Evolutionary conservation across 2,113 vertebrate species (phyloP), one percentile per base, ranked within the genome.

Genomic region (Toxotes jaculatrix): DNA sequence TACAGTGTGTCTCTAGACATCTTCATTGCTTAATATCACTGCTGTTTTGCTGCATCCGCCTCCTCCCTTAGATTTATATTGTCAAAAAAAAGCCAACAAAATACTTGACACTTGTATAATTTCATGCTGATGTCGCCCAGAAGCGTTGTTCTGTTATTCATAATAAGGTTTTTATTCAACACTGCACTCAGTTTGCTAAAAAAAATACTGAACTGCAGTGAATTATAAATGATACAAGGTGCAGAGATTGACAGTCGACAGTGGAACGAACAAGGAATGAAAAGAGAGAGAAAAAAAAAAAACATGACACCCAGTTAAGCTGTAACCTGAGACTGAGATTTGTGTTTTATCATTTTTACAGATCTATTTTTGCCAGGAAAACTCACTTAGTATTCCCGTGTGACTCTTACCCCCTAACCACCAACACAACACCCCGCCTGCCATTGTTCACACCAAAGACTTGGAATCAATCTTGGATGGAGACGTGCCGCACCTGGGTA

Each of bases 401-500:
- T 55, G 51, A 36, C 34, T 43, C 53, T 12, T 43, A 19, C 45
- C 59, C 27, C 8, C 11, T 1, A 32, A 51, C 5, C 11, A 4
- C 13, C 49, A 14, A 56, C 77, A 21, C 55, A 66, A 59, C 79
- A 68, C 45, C 56, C 34, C n/a, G 11, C 38, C 75, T 16, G n/a
- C 36, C 1, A 2, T 55, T 80, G 31, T 78, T 81, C 79, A 59
- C 74, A 49, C 79, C 61, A 38, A 38, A 79, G 51, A 27, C 21
- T 47, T 57, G 84, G 74, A 88, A 82, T 87, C 67, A 66, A 62
- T 76, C 75, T 74, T 56, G 32, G 65, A 42, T 57, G 79, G 65
- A 83, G 68, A 83, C 65, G 62, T 21, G 34, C 65, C 43, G 38
- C 83, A 80, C 80, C 83, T 87, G 60, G 77, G 84, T 80, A 79